Percentiles rank a stretch among this genome's conserved stretches.
Evolutionary conservation across 2,113 vertebrate species (phyloP).

Genomic region (Istiophorus platypterus): DNA sequence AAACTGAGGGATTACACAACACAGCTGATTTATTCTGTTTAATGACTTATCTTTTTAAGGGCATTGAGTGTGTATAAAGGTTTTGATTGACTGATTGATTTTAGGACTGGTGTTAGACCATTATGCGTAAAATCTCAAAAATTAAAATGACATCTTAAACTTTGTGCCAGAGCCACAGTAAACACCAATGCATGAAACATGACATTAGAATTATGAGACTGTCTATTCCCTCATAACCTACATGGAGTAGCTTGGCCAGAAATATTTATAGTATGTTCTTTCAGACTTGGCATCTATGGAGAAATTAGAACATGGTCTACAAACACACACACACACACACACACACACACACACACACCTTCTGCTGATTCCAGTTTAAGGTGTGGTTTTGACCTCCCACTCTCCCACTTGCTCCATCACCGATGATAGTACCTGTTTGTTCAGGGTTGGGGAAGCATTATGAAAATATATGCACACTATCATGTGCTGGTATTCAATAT

Average conservation of each 20-base stretch:
- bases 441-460: background rate
- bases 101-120: background rate
- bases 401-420: background rate
- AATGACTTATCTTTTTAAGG: too few species aligned
- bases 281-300: too few species aligned
- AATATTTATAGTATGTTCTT: too few species aligned
- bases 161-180: background rate
- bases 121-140: background rate
- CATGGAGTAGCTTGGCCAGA: background rate
- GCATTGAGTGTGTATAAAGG: too few species aligned
- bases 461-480: constrained; percentile 3
- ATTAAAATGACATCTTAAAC: background rate
- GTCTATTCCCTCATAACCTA: background rate
- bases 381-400: background rate
- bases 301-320: too few species aligned
- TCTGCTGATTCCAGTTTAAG: background rate
- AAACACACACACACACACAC: background rate
- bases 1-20: background rate
- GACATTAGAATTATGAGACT: background rate
- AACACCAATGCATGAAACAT: background rate
- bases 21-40: background rate
- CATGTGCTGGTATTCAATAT: background rate
- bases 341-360: background rate
- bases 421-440: constrained; percentile 27
- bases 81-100: too few species aligned